Percentiles rank a stretch among this genome's conserved stretches.
Evolutionary conservation across 2,797 vertebrate genomes (phyloP).

Genomic region (Pelodytes ibericus): DNA sequence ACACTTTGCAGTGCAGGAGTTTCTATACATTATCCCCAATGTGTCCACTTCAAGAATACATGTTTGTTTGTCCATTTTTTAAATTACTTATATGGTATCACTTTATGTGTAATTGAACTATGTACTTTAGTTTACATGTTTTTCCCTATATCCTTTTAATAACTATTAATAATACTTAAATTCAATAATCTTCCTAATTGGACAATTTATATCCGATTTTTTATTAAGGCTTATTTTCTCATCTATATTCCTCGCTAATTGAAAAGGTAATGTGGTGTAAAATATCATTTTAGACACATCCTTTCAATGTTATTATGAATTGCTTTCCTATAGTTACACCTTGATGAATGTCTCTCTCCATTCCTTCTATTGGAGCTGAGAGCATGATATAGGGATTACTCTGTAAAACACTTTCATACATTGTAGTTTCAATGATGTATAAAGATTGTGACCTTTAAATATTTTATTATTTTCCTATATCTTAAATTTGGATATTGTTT

Average conservation of each 20-base stretch:
- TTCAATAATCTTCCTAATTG: not conserved
- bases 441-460: no score
- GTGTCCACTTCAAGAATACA: no score
- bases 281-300: slow-evolving; percentile 39
- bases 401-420: no score
- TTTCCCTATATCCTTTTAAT: not conserved
- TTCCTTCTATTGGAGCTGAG: not conserved
- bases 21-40: no score
- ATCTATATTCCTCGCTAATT: slow-evolving; percentile 37
- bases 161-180: not conserved
- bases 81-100: no score
- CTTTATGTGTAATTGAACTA: no score
- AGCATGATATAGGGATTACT: not conserved
- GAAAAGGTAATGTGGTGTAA: slow-evolving; percentile 48
- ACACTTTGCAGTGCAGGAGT: no score
- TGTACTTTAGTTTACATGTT: no score
- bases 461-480: no score
- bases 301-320: slow-evolving; percentile 22
- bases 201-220: slow-evolving; percentile 18
- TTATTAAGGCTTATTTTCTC: slow-evolving; percentile 2
- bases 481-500: no score
- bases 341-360: slow-evolving; percentile 22
- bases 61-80: no score
- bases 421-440: no score
- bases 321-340: slow-evolving; percentile 12